Percentiles rank a stretch among this genome's conserved stretches.
Evolutionary conservation across 2,888 invertebrate species (phyloP).

Genomic region (Aleiodes testaceus): DNA sequence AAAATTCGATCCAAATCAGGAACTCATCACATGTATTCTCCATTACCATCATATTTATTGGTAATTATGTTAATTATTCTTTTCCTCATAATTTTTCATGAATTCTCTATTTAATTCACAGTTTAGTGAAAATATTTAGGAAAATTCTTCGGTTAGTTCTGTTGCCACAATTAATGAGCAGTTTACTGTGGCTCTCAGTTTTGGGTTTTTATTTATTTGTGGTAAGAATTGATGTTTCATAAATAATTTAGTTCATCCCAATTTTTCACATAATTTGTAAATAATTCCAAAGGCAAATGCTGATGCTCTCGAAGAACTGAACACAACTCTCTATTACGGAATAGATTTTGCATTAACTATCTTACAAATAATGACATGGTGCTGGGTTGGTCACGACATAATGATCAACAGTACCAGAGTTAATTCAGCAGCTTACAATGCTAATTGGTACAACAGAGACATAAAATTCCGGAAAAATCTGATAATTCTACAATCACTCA

Average conservation of each 20-base stretch:
- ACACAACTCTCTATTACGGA: neutral
- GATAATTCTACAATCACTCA: neutral
- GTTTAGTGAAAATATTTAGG: too few relatives aligned
- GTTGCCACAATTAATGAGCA: neutral
- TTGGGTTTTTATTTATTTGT: neutral
- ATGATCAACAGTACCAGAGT: conserved; percentile 1
- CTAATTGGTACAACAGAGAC: neutral
- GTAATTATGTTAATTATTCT: neutral
- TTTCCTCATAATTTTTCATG: too few relatives aligned
- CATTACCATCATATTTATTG: conserved; percentile 2
- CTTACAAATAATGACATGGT: conserved; percentile 5
- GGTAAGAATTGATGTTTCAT: neutral
- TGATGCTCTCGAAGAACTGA: neutral
- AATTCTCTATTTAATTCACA: too few relatives aligned
- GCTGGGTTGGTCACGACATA: neutral
- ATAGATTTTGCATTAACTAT: neutral
- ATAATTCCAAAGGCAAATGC: neutral
- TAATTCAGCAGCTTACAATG: neutral
- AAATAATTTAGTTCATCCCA: too few relatives aligned
- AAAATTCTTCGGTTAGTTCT: neutral
- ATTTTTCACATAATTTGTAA: too few relatives aligned
- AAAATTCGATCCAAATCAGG: neutral
- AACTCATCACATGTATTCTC: conserved; percentile 9
- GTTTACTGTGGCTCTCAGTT: neutral
- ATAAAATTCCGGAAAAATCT: neutral